Base-by-base conservation (phyloP, 2,113 vertebrate species). In the Scytalopus superciliaris region DNA sequence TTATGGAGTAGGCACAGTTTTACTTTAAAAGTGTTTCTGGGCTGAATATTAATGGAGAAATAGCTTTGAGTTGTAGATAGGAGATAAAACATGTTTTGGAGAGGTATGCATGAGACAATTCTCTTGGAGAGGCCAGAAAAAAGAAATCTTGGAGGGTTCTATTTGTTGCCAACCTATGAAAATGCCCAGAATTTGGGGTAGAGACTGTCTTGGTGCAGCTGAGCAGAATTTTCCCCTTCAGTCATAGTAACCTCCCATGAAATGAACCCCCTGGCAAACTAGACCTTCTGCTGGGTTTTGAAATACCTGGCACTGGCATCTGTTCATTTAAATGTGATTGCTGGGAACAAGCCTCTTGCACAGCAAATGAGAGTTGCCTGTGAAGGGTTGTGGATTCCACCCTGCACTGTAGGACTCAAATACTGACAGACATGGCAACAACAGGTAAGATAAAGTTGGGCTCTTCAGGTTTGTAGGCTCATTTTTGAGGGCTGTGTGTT, bases 361-460 rank as follows among this genome's bases (percentile, higher is more conserved):
- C 25, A 12, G 9, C 5, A 24, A 80, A 77, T 6, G 39, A 22
- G 53, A 31, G 72, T 39, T 18, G 35, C 24, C 1, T 1, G 22
- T 14, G 69, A 42, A 22, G 60, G 16, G 19, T 12, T 30, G 21
- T 5, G 18, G 28, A 8, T 14, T 27, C 9, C 9, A 22, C 30
- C 40, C 25, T 40, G 42, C 21, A 19, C 7, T 33, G 23, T 53
- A 17, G 21, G 60, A 47, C 4, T n/a, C 42, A 35, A 84, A 37
- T 2, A 1, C 3, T 3, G 27, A 5, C 53, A 49, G 57, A 7
- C 3, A 1, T 0, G 8, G 47, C 40, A 52, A 39, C 28, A 39
- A 3, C 13, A 33, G 16, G 21, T 1, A 5, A 55, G 78, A 25
- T 28, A 14, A 14, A 13, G 18, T 8, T n/a, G 4, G 16, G 24